Base-by-base conservation (phyloP, 2,797 vertebrate species). In the Aplochiton taeniatus region DNA sequence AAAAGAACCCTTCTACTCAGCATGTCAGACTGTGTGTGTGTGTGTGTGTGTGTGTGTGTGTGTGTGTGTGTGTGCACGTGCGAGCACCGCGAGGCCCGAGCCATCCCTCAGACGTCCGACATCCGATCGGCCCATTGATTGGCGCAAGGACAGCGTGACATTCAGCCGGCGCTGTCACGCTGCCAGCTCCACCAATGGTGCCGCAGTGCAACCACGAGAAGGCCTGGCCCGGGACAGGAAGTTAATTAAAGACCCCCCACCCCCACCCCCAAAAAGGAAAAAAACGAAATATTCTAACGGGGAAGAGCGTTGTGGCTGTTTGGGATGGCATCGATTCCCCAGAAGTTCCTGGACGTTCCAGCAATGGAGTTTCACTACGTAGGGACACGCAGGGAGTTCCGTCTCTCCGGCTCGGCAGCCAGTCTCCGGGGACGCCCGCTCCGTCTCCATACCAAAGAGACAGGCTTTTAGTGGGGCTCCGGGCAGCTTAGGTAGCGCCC, bases 41-140 rank as follows among this genome's bases (percentile, higher is more conserved):
- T 66, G 55, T 50, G 31, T 67, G 74, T 57, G 58, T 71, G 19
- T 43, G 68, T 64, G 63, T 43, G 68, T 48, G 66, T 53, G 18
- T 10, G 70, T 55, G 48, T 3, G 54, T 59, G 54, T 13, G 67
- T 59, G 51, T 60, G 51, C 63, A 73, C 9, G 61, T 48, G 13
- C 31, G 77, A 79, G 70, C 31, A 70, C 82, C 85, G 78, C 71
- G 63, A 59, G 70, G 75, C 79, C 68, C 17, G 70, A 80, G 81
- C 78, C 70, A 61, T 89, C 86, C 88, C 87, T 85, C 79, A 85
- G 82, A 87, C 85, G 88, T 85, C 86, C 74, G 88, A 87, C 91
- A 91, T 91, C 89, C 85, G 90, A 93, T 91, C 82, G 80, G 69
- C 66, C 65, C 17, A 92, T 91, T 87, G 90, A 93, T 90, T 75